Evolutionary conservation across 2,888 invertebrate species (phyloP).

Genomic region (Artemia sinica): DNA sequence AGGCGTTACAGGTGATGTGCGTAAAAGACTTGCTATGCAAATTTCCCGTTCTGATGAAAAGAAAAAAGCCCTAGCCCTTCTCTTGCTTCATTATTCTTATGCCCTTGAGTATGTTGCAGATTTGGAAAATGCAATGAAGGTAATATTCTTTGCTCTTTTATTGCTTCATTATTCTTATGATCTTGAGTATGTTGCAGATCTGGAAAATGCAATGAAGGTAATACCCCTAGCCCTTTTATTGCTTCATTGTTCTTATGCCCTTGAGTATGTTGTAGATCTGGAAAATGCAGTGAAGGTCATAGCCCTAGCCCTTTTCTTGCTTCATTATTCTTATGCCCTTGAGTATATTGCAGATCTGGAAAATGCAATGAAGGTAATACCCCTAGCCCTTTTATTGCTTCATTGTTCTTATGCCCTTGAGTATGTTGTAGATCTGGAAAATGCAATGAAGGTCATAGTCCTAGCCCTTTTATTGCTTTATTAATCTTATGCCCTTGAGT

Average conservation of each 20-base stretch:
- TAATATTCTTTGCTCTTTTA: slow-evolving; percentile 58
- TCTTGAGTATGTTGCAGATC: slow-evolving; percentile 58
- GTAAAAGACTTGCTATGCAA: slow-evolving; percentile 28
- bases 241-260: too few species aligned
- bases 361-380: slow-evolving; percentile 48
- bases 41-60: slow-evolving; percentile 57
- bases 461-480: too few species aligned
- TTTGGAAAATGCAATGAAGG: slow-evolving; percentile 30
- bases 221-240: too few species aligned
- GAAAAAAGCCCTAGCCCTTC: slow-evolving; percentile 72
- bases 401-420: slow-evolving; percentile 89
- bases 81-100: slow-evolving; percentile 86
- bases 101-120: slow-evolving; percentile 67
- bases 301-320: too few species aligned
- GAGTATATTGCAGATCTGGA: slow-evolving; percentile 53
- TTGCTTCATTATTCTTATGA: slow-evolving; percentile 90
- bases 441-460: slow-evolving; percentile 23
- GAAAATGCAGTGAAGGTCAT: too few species aligned
- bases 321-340: slow-evolving; percentile 55
- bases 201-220: slow-evolving; percentile 29
- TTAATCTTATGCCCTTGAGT: too few species aligned
- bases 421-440: slow-evolving; percentile 45
- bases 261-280: too few species aligned
- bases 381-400: slow-evolving; percentile 75
- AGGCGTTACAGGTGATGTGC: slow-evolving; percentile 30